Conservation (phyloP, 2,888 invertebrate species). For the Acanthosoma haemorrhoidale region DNA sequence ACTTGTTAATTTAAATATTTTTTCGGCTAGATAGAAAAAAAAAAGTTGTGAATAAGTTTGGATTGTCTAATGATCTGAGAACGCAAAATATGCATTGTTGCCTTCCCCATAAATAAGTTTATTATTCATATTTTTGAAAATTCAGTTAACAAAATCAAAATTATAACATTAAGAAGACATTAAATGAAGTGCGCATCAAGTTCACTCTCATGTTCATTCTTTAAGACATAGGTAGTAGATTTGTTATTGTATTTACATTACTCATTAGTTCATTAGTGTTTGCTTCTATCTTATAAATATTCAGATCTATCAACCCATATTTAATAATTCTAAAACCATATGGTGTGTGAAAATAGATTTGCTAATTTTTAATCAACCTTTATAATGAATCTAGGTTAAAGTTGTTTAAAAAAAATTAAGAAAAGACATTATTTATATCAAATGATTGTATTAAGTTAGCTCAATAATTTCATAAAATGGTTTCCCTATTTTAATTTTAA, state of each 20-base stretch:
- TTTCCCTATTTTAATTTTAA: slow-evolving; percentile 3
- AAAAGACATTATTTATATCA: slow-evolving; percentile 25
- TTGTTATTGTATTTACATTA: slow-evolving; percentile 32
- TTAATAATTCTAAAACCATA: not conserved
- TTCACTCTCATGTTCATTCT: not conserved
- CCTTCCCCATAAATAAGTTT: not conserved
- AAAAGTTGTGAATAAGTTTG: not conserved
- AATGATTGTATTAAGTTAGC: slow-evolving; percentile 22
- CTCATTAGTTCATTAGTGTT: slow-evolving; percentile 34
- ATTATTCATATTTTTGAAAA: not conserved
- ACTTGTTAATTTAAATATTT: slow-evolving; percentile 27
- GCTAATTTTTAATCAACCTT: slow-evolving; percentile 20
- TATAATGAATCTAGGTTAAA: slow-evolving; percentile 9
- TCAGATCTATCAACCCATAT: slow-evolving; percentile 7
- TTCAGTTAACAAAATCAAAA: slow-evolving; percentile 10
- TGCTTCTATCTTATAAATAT: slow-evolving; percentile 33
- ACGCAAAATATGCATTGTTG: slow-evolving; percentile 26
- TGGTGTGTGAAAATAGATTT: slow-evolving; percentile 27
- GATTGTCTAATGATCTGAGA: slow-evolving; percentile 27
- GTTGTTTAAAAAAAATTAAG: not conserved
- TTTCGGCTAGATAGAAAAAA: slow-evolving; percentile 19
- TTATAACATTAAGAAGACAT: not conserved
- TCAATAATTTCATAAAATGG: slow-evolving; percentile 13
- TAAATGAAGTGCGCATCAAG: not conserved
- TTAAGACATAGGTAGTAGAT: slow-evolving; percentile 30